Base-by-base conservation (phyloP, 2,888 invertebrate genomes). In the Odontocerum albicorne region DNA sequence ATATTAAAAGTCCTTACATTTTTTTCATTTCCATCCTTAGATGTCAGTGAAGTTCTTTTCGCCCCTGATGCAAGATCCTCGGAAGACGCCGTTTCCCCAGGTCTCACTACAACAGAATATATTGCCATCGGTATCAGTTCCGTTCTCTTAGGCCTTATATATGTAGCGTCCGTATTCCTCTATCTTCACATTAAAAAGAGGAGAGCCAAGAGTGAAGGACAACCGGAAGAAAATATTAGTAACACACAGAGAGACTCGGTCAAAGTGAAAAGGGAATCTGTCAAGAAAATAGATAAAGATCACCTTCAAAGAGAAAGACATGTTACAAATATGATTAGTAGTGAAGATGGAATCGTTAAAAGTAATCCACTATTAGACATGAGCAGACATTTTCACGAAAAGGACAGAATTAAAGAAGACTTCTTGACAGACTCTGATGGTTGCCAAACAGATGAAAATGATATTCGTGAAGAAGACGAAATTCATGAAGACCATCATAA, bases 111-210 rank as follows among this genome's bases (percentile, higher is more conserved):
- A 10, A 81, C 86, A 7, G 92, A 92, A 72, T 92, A 92, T 65
- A 82, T 91, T 15, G 90, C 90, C 0, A 91, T 93, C 54, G 92
- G 89, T 21, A 81, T 91, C 40, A 90, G 90, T 64, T 89, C 92
- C 13, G 77, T 92, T 13, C 76, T 92, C n/a, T 75, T 93, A n/a
- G 92, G 91, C 0, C 77, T 92, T 22, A 88, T 92, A 64, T 93
- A 93, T 70, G 88, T 92, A 13, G 88, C 90, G 0, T 92, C 92
- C 3, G 89, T 92, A 16, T 87, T 91, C 57, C 78, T 92, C 10
- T 93, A 91, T 67, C 70, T 93, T 39, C 89, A 90, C 68, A 83
- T 90, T 61, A 81, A 88, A 64, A 88, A 84, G 70, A 77, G 84
- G 33, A 81, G 84, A 62, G 73, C 68, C 66, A 76, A 66, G 63